A percentile compares a stretch with the other conserved stretches of the same genome.
Evolutionary conservation across 1,140 invertebrate species (phyloP).

Genomic region (Arion vulgaris): DNA sequence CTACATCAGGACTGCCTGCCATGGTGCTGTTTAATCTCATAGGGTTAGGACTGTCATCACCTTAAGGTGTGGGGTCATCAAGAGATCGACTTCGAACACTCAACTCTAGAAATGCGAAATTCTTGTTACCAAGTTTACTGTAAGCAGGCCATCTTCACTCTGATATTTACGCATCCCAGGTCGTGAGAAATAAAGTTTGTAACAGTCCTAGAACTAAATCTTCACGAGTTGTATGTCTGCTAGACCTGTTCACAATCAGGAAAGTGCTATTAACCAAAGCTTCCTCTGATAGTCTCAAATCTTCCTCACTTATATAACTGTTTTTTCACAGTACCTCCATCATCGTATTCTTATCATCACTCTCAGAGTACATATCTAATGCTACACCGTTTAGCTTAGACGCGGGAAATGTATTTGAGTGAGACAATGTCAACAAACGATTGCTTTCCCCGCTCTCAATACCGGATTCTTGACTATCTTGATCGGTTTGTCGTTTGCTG

Average conservation of each 20-base stretch:
- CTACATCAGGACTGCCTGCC: neutral
- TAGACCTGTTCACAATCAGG: neutral
- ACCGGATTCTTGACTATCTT: too few relatives aligned
- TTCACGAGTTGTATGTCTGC: neutral
- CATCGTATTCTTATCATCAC: neutral
- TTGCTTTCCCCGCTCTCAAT: too few relatives aligned
- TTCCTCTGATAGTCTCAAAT: neutral
- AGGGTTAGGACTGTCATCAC: neutral
- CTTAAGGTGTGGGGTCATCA: neutral
- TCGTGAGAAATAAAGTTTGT: neutral
- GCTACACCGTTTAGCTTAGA: neutral
- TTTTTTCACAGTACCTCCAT: neutral
- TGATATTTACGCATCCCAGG: neutral
- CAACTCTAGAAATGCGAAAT: neutral
- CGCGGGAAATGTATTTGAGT: constrained; percentile 14
- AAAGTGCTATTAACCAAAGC: neutral
- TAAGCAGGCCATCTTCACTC: constrained; percentile 4
- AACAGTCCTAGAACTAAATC: neutral
- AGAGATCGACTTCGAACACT: constrained; percentile 1
- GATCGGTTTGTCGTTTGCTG: neutral
- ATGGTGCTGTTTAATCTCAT: neutral
- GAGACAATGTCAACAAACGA: neutral
- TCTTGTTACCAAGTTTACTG: neutral
- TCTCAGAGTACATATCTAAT: neutral
- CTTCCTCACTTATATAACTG: constrained; percentile 11